phyloP scores from a whole-genome alignment of 2,888 invertebrate species.

The Melanotus villosus region DNA sequence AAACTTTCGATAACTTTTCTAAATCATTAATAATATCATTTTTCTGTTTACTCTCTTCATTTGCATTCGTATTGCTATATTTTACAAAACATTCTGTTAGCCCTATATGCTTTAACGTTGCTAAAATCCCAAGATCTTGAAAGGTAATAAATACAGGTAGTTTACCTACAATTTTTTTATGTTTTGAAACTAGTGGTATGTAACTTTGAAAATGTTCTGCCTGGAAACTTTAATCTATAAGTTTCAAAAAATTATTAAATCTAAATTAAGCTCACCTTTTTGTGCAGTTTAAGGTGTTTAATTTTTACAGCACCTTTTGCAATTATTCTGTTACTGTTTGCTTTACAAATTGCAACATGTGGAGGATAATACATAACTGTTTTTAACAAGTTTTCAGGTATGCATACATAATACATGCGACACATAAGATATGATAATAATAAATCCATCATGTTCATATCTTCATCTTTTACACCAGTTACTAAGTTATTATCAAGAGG shows the following conservation, averaged over 20 bases:
- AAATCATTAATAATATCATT: background rate
- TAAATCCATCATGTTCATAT: background rate
- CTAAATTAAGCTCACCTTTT: too few relatives aligned
- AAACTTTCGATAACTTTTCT: background rate
- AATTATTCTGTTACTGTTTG: background rate
- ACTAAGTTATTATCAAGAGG: background rate
- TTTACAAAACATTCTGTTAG: background rate
- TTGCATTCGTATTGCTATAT: background rate
- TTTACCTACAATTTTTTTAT: too few relatives aligned
- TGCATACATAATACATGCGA: background rate
- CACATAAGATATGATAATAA: background rate
- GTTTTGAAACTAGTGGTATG: too few relatives aligned
- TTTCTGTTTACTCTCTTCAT: background rate
- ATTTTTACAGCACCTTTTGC: background rate
- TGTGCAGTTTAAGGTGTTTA: background rate
- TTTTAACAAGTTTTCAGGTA: background rate
- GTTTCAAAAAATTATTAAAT: background rate
- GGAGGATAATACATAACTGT: background rate
- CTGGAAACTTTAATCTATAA: background rate
- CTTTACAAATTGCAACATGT: background rate
- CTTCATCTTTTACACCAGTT: background rate
- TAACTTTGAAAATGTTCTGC: too few relatives aligned
- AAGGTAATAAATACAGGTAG: too few relatives aligned
- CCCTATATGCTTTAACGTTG: background rate
- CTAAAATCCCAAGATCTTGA: too few relatives aligned